Conservation (phyloP, 2,113 vertebrate genomes). For the Fukomys damarensis region DNA sequence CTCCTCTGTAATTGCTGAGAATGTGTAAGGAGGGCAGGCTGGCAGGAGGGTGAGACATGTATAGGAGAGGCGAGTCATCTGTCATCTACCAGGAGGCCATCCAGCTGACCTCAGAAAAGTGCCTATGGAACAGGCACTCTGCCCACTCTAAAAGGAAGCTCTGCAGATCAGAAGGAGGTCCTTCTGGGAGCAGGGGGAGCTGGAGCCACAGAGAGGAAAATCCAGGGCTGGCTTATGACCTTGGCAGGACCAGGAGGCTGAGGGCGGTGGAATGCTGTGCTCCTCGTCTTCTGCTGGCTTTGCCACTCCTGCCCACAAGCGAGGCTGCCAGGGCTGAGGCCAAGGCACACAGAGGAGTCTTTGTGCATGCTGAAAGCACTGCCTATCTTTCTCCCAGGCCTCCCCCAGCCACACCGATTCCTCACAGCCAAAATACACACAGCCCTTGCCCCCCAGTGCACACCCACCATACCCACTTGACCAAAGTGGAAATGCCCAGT, state of each 20-base stretch:
- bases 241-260: not conserved
- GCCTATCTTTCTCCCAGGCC: not conserved
- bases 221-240: not conserved
- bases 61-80: not conserved
- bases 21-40: not conserved
- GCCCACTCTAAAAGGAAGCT: rapidly evolving
- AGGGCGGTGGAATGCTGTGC: not conserved
- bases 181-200: not conserved
- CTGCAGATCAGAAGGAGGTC: not conserved
- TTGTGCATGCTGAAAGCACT: conserved; percentile 58
- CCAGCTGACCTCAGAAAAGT: not conserved
- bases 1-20: not conserved
- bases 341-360: conserved; percentile 44
- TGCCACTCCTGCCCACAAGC: not conserved
- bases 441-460: not conserved
- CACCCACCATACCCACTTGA: not conserved
- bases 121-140: not conserved
- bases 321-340: not conserved
- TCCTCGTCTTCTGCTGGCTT: not conserved
- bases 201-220: not conserved
- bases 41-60: not conserved
- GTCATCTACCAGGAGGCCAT: not conserved
- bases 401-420: not conserved
- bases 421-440: conserved; percentile 43
- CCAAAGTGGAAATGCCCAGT: not conserved